phyloP scores from a whole-genome alignment of 2,113 vertebrate species.

The Elachura formosa region DNA sequence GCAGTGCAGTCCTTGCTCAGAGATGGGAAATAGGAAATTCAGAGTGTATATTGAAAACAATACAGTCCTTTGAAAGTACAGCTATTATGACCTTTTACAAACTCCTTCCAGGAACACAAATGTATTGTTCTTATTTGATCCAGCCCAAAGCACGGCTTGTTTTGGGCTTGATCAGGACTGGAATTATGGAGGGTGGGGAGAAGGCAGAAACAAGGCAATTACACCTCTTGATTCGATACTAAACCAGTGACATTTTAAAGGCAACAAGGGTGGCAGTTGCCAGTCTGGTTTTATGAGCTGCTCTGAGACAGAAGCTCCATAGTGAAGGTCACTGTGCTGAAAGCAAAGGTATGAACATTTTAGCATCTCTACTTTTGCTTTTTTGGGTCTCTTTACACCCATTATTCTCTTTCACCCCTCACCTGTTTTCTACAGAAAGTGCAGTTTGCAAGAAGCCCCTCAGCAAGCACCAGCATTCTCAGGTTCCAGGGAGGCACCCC shows the following conservation, averaged over 20 bases:
- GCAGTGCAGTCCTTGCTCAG: background rate
- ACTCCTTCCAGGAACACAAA: conserved; percentile 39
- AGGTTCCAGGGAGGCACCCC: background rate
- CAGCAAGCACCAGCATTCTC: background rate
- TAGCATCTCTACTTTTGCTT: background rate
- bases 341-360: background rate
- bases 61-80: background rate
- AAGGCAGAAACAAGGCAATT: conserved; percentile 47
- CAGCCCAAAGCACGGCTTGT: background rate
- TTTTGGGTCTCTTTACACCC: background rate
- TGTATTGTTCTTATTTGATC: background rate
- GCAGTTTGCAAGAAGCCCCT: background rate
- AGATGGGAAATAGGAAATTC: background rate
- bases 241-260: conserved; percentile 76
- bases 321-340: conserved; percentile 61
- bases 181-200: background rate
- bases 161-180: conserved; percentile 42
- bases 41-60: background rate
- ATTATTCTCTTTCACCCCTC: background rate
- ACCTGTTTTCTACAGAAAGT: background rate
- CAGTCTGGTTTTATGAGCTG: conserved; percentile 29
- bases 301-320: conserved; percentile 25
- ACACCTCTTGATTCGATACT: conserved; percentile 60
- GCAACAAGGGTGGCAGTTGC: conserved; percentile 33
- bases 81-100: conserved; percentile 41